Evolutionary conservation across 2,797 vertebrate species (phyloP).

Genomic region (Brachyalestes nurse): DNA sequence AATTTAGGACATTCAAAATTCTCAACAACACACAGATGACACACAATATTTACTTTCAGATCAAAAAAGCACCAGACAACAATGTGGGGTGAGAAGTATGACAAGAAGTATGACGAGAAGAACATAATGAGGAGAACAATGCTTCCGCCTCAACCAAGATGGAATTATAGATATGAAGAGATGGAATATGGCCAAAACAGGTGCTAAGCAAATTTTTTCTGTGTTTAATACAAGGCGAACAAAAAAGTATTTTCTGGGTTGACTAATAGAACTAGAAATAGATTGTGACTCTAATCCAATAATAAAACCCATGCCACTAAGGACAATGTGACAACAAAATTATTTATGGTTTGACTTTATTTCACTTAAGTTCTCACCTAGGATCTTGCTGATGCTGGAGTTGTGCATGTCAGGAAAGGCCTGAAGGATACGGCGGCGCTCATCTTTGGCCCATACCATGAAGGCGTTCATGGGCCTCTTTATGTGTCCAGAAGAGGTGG

Average conservation of each 20-base stretch:
- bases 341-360: background rate
- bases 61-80: slow-evolving; percentile 21
- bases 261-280: no score
- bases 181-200: slow-evolving; percentile 36
- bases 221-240: background rate
- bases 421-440: slow-evolving; percentile 95
- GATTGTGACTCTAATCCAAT: no score
- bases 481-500: slow-evolving; percentile 90
- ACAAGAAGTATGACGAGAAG: background rate
- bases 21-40: slow-evolving; percentile 31
- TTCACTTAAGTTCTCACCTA: slow-evolving; percentile 79
- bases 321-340: background rate
- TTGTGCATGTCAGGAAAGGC: slow-evolving; percentile 99
- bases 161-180: slow-evolving; percentile 11
- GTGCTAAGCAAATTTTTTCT: slow-evolving; percentile 6
- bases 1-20: no score
- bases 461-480: slow-evolving; percentile 99
- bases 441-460: slow-evolving; percentile 99
- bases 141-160: background rate
- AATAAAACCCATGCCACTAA: background rate
- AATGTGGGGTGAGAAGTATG: background rate
- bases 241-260: background rate
- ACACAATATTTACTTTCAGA: slow-evolving; percentile 31
- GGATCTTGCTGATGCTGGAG: slow-evolving; percentile 99
- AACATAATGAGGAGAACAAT: slow-evolving; percentile 30